Percentiles rank a stretch among this genome's conserved stretches.
Evolutionary conservation across 2,888 invertebrate species (phyloP).

Genomic region (Anthophora plumipes): DNA sequence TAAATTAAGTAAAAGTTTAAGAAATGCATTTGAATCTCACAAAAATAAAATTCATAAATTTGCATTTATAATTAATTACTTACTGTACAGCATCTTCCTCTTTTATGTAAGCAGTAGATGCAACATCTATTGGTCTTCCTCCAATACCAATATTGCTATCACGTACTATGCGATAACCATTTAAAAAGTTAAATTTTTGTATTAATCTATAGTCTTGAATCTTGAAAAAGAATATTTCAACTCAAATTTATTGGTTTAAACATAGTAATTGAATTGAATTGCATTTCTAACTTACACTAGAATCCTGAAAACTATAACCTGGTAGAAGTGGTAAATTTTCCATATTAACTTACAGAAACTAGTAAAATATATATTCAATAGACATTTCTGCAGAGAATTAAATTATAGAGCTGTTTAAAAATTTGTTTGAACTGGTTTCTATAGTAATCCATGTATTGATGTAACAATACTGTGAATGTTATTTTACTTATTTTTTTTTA

Average conservation of each 20-base stretch:
- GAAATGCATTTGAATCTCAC: neutral
- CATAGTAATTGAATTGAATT: slow-evolving; percentile 1
- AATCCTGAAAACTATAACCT: slow-evolving; percentile 89
- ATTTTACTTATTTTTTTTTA: slow-evolving; percentile 10
- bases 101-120: slow-evolving; percentile 69
- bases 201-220: slow-evolving; percentile 74
- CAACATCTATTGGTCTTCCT: slow-evolving; percentile 73
- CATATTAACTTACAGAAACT: slow-evolving; percentile 64
- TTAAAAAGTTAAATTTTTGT: slow-evolving; percentile 88
- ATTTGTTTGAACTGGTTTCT: slow-evolving; percentile 66
- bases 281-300: slow-evolving; percentile 83
- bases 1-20: neutral
- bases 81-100: slow-evolving; percentile 65
- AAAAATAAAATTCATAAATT: neutral
- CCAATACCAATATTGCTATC: slow-evolving; percentile 85
- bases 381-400: slow-evolving; percentile 10
- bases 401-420: slow-evolving; percentile 1
- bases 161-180: slow-evolving; percentile 89
- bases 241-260: slow-evolving; percentile 15
- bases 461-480: slow-evolving; percentile 38
- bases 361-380: slow-evolving; percentile 7
- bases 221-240: slow-evolving; percentile 63
- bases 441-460: slow-evolving; percentile 76
- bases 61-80: slow-evolving; percentile 43
- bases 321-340: slow-evolving; percentile 89